Base-by-base conservation (phyloP, 1,140 invertebrate species). In the Oedothorax gibbosus region DNA sequence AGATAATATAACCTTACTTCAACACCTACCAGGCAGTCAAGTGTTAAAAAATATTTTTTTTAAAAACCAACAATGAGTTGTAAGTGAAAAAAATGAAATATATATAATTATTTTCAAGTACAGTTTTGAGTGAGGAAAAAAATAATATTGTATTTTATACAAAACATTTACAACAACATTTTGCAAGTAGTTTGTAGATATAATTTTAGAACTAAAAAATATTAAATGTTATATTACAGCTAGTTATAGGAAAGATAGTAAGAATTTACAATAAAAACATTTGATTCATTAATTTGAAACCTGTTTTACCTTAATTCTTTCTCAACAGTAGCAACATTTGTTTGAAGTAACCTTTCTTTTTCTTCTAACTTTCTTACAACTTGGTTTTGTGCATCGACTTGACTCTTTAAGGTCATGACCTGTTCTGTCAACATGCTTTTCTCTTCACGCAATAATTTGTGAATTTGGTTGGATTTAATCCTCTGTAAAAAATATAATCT, bases 391-490 rank as follows among this genome's bases (percentile, higher is more conserved):
- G 97, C 96, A 89, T 99, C 97, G 3, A 99, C 96, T 90, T 98
- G 96, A 66, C 94, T 93, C 76, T 96, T 95, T n/a, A 97, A 90
- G 0, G 95, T 96, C n/a, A 93, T 91, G 79, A 94, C 96, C 91
- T 98, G 96, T 87, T 98, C 96, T 80, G 95, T 94, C 10, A 97
- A 89, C 56, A 96, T 93, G 88, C 97, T 96, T 88, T 98, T 97
- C 90, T 99, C 98, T 89, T 99, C 98, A 20, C 96, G 91, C 51
- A 98, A 93, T 82, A 99, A 90, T 90, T 99, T 99, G 89, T 98
- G 96, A 79, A 98, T 92, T 87, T 99, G 97, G 90, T 99, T 99
- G 7, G 97, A 96, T 90, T 99, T 99, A 75, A 99, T 99, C 76
- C 96, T 90, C 88, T 89, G 56, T 14, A 84, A 87, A n/a, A 72